Conservation (phyloP, 2,113 vertebrate genomes). For the Gnathonemus echidnorhynchus region DNA sequence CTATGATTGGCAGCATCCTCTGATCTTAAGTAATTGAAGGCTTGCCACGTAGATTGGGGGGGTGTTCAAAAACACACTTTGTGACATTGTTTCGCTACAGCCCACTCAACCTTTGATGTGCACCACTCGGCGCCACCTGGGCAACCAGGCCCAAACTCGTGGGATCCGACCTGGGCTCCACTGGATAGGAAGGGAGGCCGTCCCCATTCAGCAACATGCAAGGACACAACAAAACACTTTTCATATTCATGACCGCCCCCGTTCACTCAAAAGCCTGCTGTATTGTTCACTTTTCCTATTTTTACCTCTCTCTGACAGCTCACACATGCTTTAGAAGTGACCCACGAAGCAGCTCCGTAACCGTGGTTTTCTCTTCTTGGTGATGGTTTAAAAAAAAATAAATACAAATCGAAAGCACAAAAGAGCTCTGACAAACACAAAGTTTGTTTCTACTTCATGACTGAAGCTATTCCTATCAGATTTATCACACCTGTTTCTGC, state of each 20-base stretch:
- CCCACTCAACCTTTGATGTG: conserved; percentile 79
- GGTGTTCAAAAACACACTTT: conserved; percentile 77
- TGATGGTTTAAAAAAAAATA: neutral
- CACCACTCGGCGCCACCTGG: conserved; percentile 67
- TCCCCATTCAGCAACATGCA: conserved; percentile 27
- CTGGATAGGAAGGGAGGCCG: conserved; percentile 31
- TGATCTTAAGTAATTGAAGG: conserved; percentile 79
- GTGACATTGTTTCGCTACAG: conserved; percentile 69
- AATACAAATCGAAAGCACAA: neutral
- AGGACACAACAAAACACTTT: conserved; percentile 38
- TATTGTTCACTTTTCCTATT: conserved; percentile 30
- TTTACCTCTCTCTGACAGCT: neutral
- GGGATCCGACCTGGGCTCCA: neutral
- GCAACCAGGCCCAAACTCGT: conserved; percentile 75
- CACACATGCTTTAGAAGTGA: neutral
- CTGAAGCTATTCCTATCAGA: neutral
- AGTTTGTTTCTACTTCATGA: neutral
- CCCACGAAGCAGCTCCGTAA: neutral
- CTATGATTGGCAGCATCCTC: conserved; percentile 41
- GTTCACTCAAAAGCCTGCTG: neutral
- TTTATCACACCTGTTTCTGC: neutral
- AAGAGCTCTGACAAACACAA: neutral
- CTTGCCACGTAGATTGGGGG: conserved; percentile 68
- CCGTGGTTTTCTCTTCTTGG: neutral
- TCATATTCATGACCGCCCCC: conserved; percentile 53